Conservation (phyloP, 1,140 invertebrate genomes). For the Chironomus striatipennis region DNA sequence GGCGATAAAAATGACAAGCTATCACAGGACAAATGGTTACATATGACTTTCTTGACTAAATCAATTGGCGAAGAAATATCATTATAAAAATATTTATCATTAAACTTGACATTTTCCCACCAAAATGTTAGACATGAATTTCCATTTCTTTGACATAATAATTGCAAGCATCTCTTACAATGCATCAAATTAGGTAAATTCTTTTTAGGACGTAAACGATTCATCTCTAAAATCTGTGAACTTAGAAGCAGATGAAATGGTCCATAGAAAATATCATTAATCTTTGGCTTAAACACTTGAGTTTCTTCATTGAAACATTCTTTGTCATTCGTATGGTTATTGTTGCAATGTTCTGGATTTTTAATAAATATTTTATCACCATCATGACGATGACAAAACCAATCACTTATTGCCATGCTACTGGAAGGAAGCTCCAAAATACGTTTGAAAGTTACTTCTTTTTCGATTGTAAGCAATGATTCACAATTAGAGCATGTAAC, state of each 20-base stretch:
- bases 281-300: constrained; percentile 1
- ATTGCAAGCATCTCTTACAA: not conserved
- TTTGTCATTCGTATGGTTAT: not conserved
- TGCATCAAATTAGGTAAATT: not conserved
- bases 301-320: not conserved
- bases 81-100: not conserved
- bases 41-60: not conserved
- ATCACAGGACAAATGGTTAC: not conserved
- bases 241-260: not conserved
- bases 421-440: not conserved
- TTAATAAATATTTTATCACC: not conserved
- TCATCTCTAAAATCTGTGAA: not conserved
- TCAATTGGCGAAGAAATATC: not conserved
- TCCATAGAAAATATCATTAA: not conserved
- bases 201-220: not conserved
- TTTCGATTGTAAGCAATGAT: not conserved
- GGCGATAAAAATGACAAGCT: not conserved
- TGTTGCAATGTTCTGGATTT: not conserved
- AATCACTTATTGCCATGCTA: not conserved
- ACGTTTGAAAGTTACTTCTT: not conserved
- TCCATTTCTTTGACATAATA: not conserved
- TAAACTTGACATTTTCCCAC: not conserved
- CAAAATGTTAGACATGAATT: not conserved
- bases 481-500: not conserved
- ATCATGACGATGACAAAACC: constrained; percentile 15